Evolutionary conservation across 2,888 invertebrate species (phyloP).

Genomic region (Cheilosia urbana): DNA sequence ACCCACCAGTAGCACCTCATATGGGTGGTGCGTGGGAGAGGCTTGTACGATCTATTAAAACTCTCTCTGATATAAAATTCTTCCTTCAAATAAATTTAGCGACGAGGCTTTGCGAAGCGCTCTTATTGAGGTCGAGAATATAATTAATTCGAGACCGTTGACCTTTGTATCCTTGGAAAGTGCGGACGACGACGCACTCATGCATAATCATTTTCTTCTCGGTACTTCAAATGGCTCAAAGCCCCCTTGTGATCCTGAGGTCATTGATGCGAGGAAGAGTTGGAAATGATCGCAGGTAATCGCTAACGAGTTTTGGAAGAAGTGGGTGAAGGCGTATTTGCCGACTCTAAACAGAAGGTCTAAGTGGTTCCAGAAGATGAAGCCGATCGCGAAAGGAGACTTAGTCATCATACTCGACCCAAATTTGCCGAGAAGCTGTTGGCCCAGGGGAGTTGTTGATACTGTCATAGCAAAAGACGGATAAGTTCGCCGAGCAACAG

Average conservation of each 20-base stretch:
- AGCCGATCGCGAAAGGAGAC: constrained; percentile 54
- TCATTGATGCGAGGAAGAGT: constrained; percentile 3
- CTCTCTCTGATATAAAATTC: constrained; percentile 14
- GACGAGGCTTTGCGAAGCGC: neutral
- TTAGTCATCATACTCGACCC: constrained; percentile 42
- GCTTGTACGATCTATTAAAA: constrained; percentile 29
- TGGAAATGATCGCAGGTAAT: constrained; percentile 24
- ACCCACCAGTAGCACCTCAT: constrained; percentile 12
- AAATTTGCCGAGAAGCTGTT: neutral
- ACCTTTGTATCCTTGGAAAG: constrained; percentile 17
- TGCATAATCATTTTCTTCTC: constrained; percentile 75
- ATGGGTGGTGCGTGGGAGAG: constrained; percentile 4
- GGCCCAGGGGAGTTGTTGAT: too few relatives aligned
- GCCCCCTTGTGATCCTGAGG: neutral
- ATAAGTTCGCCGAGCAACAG: constrained; percentile 5
- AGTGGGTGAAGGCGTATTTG: constrained; percentile 66
- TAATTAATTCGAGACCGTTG: constrained; percentile 70
- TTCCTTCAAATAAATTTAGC: constrained; percentile 6
- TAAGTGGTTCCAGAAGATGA: constrained; percentile 61
- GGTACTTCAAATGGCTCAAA: constrained; percentile 35
- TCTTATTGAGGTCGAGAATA: constrained; percentile 18
- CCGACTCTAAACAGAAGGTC: constrained; percentile 65
- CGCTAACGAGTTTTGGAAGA: constrained; percentile 36
- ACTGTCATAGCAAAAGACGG: neutral
- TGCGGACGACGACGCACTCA: constrained; percentile 24